Evolutionary conservation across 2,113 vertebrate genomes (phyloP).

Genomic region (Anhinga anhinga): DNA sequence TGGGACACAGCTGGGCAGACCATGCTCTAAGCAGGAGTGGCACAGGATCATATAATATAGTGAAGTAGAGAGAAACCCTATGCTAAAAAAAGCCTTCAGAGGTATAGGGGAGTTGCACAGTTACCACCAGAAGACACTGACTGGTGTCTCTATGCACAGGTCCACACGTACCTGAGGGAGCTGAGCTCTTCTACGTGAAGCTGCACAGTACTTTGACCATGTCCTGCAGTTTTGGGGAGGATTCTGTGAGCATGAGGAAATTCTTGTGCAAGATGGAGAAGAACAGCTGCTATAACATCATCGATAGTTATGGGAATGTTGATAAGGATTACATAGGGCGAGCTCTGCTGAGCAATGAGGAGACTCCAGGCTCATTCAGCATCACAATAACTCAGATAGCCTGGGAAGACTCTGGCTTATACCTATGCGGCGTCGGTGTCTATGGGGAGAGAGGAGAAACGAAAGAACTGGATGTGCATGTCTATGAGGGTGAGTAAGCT

Average conservation of each 20-base stretch:
- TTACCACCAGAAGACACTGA: not conserved
- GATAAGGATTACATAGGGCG: not conserved
- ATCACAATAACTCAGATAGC: slow-evolving; percentile 51
- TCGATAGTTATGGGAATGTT: not conserved
- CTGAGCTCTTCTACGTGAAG: slow-evolving; percentile 67
- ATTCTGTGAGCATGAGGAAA: accelerated
- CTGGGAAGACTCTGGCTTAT: slow-evolving; percentile 64
- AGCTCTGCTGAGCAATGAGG: not conserved
- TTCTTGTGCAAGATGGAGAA: slow-evolving; percentile 65
- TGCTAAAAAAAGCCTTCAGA: not conserved
- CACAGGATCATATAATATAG: accelerated
- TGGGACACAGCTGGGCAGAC: not conserved
- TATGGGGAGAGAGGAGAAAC: not conserved
- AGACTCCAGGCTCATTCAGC: not conserved
- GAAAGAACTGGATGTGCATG: slow-evolving; percentile 56
- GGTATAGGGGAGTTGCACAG: not conserved
- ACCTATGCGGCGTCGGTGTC: slow-evolving; percentile 43
- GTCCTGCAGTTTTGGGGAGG: not conserved
- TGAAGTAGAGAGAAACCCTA: not conserved
- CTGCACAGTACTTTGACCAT: slow-evolving; percentile 16
- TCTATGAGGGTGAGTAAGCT: slow-evolving; percentile 71
- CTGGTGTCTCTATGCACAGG: not conserved
- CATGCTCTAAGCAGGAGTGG: not conserved
- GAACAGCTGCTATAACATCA: not conserved
- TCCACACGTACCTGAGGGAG: not conserved